Conservation (phyloP, 1,140 invertebrate genomes). For the Parapsyche elsis region DNA sequence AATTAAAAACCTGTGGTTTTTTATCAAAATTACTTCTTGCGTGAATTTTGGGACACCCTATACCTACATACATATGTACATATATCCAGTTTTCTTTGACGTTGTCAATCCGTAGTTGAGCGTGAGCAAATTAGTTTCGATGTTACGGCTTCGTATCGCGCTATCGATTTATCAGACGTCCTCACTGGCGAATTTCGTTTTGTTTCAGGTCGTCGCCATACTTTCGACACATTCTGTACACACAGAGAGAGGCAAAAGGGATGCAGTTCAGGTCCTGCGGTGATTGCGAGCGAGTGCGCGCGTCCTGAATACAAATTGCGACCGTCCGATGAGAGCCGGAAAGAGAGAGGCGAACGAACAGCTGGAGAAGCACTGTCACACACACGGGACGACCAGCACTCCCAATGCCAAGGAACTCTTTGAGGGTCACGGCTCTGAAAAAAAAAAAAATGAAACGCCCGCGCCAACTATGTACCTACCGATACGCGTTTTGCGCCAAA, state of each 20-base stretch:
- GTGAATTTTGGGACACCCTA: too few species aligned
- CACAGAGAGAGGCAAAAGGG: not conserved
- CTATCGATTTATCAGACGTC: too few species aligned
- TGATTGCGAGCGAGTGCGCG: conserved; percentile 30
- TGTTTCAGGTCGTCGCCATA: conserved; percentile 3
- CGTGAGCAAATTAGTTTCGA: too few species aligned
- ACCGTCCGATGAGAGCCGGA: not conserved
- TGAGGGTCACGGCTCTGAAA: conserved; percentile 34
- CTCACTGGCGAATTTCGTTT: not conserved
- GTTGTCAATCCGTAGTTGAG: too few species aligned
- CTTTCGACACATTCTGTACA: conserved; percentile 15
- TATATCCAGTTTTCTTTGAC: too few species aligned
- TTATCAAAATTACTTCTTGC: too few species aligned
- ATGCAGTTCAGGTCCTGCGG: conserved; percentile 42
- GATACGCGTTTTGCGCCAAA: too few species aligned
- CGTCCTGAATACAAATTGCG: conserved; percentile 36
- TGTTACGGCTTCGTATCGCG: too few species aligned
- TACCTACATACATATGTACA: too few species aligned
- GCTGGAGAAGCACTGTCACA: conserved; percentile 30
- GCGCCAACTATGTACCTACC: too few species aligned
- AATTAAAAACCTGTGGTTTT: too few species aligned
- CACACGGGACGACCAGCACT: not conserved
- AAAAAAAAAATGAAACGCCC: not conserved
- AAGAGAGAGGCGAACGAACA: conserved; percentile 32
- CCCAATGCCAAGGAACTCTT: conserved; percentile 26